Base-by-base conservation (phyloP, 2,797 vertebrate species). In the Gobionotothen gibberifrons region DNA sequence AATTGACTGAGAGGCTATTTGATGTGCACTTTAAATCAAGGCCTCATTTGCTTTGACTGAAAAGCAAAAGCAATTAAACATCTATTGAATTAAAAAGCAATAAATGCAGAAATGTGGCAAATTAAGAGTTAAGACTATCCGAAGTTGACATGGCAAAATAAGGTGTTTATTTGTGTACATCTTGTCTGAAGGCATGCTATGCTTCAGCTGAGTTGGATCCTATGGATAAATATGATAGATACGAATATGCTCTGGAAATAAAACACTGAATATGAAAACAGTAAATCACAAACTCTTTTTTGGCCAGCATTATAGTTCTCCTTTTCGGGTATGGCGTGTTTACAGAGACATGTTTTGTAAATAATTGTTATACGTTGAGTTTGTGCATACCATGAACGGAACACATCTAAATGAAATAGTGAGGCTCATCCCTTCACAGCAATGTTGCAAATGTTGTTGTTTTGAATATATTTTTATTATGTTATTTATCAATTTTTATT, bases 61-160 rank as follows among this genome's bases (percentile, higher is more conserved):
- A 53, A 53, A 2, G 1, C 57, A 43, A 16, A 2, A 44, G 44
- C 14, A 60, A 17, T 72, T 40, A 13, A 19, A 4, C 11, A 22
- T 42, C 26, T 14, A 46, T 2, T n/a, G 2, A 16, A n/a, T 7
- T 9, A 32, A 19, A 43, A 47, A 46, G 32, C 16, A 11, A 36
- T 51, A 32, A 39, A 39, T 55, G 44, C 21, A 43, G 14, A 26
- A 60, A 46, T 11, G 26, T 57, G 22, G 8, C 72, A 39, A 56
- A 56, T 29, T n/a, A n/a, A n/a, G 3, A 12, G 52, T 52, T 29
- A 9, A 26, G 14, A 46, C 9, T 52, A 13, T 51, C 39, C 19
- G 9, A 62, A 52, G 26, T n/a, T 46, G 39, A 36, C 46, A 21
- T 19, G 54, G 54, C 54, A 55, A 59, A 65, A 67, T n/a, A 49